Evolutionary conservation across 1,140 invertebrate genomes (phyloP), one percentile per base, ranked within the genome.

Genomic region (Trachymyrmex cornetzi): DNA sequence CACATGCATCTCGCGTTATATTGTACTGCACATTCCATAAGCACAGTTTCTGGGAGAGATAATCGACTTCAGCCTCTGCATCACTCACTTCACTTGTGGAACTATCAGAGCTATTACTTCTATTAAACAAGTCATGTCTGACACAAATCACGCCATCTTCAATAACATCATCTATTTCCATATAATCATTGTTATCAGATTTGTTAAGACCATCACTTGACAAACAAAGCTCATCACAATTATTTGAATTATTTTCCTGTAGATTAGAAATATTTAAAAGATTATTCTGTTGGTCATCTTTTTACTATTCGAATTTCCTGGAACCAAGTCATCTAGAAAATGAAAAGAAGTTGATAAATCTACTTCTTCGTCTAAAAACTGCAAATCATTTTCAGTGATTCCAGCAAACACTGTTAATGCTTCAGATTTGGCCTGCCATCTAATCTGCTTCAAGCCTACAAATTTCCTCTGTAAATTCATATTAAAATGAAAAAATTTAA

Each of bases 221-320:
- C 59, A 61, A 61, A 61, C 59, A 61, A 61, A 61, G 24, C 59
- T 61, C 22, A 22, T 61, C 59, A 27, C 24, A 61, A 61, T 61
- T 61, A 61, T 61, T 61, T 61, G 9, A 61, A 61, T 61, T 61
- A 55, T 61, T 61, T 3, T 61, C 6, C 50, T 53, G 22, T 59
- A 11, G 22, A 1, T 61, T 61, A 61, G 7, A 61, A 61, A 61
- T 61, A 61, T 27, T 61, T 61, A 27, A 6, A 55, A 55, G 59
- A 14, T 61, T 27, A 61, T 61, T 14, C 3, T 27, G 59, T 22
- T 59, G 57, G 9, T 59, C 24, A 1, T 61, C 24, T n/a, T n/a
- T 61, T 61, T 12, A 27, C 27, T 12, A 61, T 9, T 61, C 2
- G 5, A 7, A 44, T 44, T 44, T 44, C 4, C 38, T 44, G 38